phyloP scores from a whole-genome alignment of 2,888 invertebrate genomes.

The Oasisia sp. region DNA sequence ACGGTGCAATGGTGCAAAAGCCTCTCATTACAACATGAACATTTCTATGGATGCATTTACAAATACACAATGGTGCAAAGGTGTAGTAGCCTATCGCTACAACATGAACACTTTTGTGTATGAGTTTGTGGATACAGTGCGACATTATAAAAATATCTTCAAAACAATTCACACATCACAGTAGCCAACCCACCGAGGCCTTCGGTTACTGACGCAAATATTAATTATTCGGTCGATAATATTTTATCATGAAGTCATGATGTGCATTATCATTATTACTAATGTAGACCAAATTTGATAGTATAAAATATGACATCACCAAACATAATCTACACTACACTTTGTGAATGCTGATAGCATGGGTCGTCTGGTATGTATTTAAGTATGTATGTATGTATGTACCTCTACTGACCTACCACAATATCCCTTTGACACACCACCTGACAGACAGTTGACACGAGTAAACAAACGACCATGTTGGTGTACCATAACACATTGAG shows the following conservation, averaged over 20 bases:
- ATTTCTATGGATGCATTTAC: background rate
- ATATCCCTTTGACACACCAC: background rate
- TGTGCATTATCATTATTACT: background rate
- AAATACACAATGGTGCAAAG: too few species aligned
- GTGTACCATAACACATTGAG: background rate
- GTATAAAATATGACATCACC: background rate
- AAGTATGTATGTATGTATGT: background rate
- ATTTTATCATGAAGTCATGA: background rate
- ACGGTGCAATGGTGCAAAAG: background rate
- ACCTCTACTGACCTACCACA: background rate
- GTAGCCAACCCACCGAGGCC: background rate
- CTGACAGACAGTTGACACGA: background rate
- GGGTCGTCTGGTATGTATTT: background rate
- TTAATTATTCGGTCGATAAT: background rate
- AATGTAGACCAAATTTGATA: too few species aligned
- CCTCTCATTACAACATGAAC: background rate
- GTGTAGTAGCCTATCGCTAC: background rate
- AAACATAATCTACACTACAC: background rate
- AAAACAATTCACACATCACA: background rate
- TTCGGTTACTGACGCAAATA: background rate
- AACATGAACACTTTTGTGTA: background rate
- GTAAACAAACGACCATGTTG: background rate
- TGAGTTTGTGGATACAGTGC: background rate
- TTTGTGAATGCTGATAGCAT: background rate
- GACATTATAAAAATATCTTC: conserved; percentile 7